Evolutionary conservation across 2,797 vertebrate species (phyloP).

Genomic region (Macropodus opercularis): DNA sequence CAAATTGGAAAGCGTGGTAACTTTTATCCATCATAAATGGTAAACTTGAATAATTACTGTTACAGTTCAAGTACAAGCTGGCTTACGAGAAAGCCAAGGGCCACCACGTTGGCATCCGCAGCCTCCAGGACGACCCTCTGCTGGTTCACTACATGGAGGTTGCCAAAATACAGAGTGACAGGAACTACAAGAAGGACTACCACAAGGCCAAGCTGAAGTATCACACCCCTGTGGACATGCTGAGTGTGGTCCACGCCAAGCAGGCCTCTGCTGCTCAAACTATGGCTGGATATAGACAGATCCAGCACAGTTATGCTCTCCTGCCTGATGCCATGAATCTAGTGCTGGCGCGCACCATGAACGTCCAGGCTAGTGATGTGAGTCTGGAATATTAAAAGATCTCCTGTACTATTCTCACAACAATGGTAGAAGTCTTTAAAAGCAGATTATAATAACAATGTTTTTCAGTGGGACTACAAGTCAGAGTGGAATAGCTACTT

Average conservation of each 20-base stretch:
- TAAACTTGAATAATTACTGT: not conserved
- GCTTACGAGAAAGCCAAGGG: conserved; percentile 88
- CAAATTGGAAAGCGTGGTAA: not conserved
- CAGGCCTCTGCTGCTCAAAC: conserved; percentile 86
- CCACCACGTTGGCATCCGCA: conserved; percentile 91
- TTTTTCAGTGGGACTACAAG: conserved; percentile 88
- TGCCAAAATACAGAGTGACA: conserved; percentile 92
- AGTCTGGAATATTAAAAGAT: not conserved
- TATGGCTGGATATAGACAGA: conserved; percentile 86
- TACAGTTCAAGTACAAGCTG: conserved; percentile 83
- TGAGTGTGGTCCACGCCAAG: conserved; percentile 89
- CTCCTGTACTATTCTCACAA: not conserved
- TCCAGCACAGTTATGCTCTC: conserved; percentile 85
- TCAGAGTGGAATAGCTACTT: conserved; percentile 82
- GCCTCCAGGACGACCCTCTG: conserved; percentile 91
- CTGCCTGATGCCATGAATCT: conserved; percentile 90
- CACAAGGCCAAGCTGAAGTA: conserved; percentile 92
- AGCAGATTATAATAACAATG: not conserved
- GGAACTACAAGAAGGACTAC: conserved; percentile 94
- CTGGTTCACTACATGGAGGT: conserved; percentile 93
- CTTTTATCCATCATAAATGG: not conserved
- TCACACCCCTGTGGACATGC: conserved; percentile 91
- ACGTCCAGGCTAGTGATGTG: conserved; percentile 89
- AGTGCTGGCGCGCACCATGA: conserved; percentile 88
- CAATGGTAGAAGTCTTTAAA: not conserved